A percentile compares a stretch with the other conserved stretches of the same genome.
Conservation (phyloP, 1,140 invertebrate genomes). For the Drosophila quadrilineata region DNA sequence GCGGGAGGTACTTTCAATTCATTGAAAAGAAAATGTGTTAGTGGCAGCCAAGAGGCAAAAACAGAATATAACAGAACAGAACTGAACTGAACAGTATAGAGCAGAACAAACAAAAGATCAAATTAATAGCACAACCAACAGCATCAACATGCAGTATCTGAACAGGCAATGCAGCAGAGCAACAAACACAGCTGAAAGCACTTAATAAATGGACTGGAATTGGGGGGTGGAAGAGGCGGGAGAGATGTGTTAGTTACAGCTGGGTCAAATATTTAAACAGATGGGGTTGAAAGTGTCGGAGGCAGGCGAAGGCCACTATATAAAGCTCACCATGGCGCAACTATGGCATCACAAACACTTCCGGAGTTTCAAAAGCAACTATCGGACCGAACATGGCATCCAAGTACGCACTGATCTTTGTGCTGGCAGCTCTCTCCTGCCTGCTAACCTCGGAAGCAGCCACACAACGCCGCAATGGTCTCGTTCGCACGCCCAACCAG, state of each 20-base stretch:
- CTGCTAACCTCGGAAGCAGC: conserved; percentile 50
- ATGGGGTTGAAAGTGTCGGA: conserved; percentile 15
- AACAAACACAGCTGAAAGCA: conserved; percentile 58
- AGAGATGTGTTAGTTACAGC: conserved; percentile 26
- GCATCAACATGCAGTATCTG: conserved; percentile 20
- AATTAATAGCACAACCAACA: conserved; percentile 60
- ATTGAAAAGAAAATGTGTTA: conserved; percentile 25
- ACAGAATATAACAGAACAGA: too few relatives aligned
- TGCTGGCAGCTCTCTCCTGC: conserved; percentile 60
- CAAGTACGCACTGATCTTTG: conserved; percentile 59
- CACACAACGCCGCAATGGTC: conserved; percentile 36
- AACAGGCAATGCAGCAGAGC: background rate
- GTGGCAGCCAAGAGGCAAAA: conserved; percentile 39
- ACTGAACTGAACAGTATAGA: too few relatives aligned
- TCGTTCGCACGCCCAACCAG: conserved; percentile 14
- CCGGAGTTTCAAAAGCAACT: conserved; percentile 52
- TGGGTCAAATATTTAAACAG: conserved; percentile 65
- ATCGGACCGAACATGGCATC: conserved; percentile 39
- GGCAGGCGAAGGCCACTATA: conserved; percentile 31
- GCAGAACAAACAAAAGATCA: conserved; percentile 75
- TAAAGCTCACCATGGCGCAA: conserved; percentile 26
- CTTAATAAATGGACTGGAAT: background rate
- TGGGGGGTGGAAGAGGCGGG: background rate
- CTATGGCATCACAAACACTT: conserved; percentile 63
- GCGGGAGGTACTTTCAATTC: background rate